phyloP scores from a whole-genome alignment of 2,888 invertebrate genomes.

The Charanyca ferruginea region DNA sequence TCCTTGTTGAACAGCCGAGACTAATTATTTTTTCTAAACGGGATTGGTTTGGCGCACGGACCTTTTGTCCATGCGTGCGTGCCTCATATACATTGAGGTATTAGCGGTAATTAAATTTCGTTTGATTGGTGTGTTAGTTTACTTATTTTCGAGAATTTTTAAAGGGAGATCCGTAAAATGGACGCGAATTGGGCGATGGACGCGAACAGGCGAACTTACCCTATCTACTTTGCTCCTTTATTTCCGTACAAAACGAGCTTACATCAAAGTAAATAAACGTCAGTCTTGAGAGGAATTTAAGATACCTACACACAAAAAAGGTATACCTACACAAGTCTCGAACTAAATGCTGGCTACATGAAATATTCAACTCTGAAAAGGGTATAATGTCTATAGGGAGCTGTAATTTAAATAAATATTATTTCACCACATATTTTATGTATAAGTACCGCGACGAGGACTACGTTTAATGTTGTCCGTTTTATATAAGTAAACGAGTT shows the following conservation, averaged over 20 bases:
- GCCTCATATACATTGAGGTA: too few relatives aligned
- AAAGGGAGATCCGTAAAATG: too few relatives aligned
- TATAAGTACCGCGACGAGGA: conserved; percentile 57
- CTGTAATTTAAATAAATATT: conserved; percentile 83
- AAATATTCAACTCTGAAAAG: conserved; percentile 77
- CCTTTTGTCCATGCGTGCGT: too few relatives aligned
- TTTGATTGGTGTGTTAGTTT: too few relatives aligned
- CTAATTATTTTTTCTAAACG: too few relatives aligned
- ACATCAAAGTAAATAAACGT: conserved; percentile 45
- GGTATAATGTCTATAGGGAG: conserved; percentile 72
- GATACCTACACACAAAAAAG: conserved; percentile 35
- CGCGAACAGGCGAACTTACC: too few relatives aligned
- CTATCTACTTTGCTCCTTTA: background rate
- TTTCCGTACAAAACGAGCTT: conserved; percentile 1
- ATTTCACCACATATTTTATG: conserved; percentile 80
- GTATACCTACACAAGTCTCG: conserved; percentile 38
- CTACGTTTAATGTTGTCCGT: conserved; percentile 29
- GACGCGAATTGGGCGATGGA: too few relatives aligned
- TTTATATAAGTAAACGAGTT: conserved; percentile 3
- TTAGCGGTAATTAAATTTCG: too few relatives aligned
- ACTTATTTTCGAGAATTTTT: too few relatives aligned
- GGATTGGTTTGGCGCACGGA: too few relatives aligned
- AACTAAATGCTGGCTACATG: conserved; percentile 65
- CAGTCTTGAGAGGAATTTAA: conserved; percentile 46
- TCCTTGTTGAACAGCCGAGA: too few relatives aligned